Percentiles rank a stretch among this genome's conserved stretches.
Conservation (phyloP, 1,140 invertebrate species). For the Drosophila nebulosa region DNA sequence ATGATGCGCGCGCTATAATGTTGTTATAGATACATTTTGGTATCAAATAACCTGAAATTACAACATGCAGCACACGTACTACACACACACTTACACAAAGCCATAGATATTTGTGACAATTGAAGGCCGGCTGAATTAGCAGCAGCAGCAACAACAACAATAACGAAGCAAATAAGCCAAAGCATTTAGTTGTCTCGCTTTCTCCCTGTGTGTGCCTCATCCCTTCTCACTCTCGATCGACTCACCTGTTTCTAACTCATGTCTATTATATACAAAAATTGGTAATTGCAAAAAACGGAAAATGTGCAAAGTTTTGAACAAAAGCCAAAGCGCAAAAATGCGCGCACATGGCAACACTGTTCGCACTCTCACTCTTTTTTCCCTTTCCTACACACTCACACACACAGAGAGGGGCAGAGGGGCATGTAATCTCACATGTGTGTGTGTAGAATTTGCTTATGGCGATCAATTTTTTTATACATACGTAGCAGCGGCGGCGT, state of each 20-base stretch:
- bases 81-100: conserved; percentile 35
- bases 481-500: conserved; percentile 35
- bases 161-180: not conserved
- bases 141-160: too few relatives aligned
- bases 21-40: conserved; percentile 79
- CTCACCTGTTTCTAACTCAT: not conserved
- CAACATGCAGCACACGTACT: conserved; percentile 57
- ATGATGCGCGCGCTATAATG: conserved; percentile 74
- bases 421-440: conserved; percentile 22
- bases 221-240: not conserved
- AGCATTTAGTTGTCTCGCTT: not conserved
- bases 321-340: conserved; percentile 65
- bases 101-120: conserved; percentile 64
- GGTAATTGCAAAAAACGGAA: conserved; percentile 19
- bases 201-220: not conserved
- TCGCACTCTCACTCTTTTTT: conserved; percentile 32
- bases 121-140: conserved; percentile 58
- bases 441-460: conserved; percentile 70
- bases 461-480: conserved; percentile 75
- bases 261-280: conserved; percentile 31
- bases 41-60: conserved; percentile 79
- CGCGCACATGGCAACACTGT: conserved; percentile 75
- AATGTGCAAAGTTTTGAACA: conserved; percentile 34
- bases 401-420: conserved; percentile 9
- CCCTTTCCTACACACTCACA: not conserved